These are phyloP conservation scores for Synergus itoensis DNA, from an alignment of 2,888 invertebrate species.

Conservation along the genomic window DNA sequence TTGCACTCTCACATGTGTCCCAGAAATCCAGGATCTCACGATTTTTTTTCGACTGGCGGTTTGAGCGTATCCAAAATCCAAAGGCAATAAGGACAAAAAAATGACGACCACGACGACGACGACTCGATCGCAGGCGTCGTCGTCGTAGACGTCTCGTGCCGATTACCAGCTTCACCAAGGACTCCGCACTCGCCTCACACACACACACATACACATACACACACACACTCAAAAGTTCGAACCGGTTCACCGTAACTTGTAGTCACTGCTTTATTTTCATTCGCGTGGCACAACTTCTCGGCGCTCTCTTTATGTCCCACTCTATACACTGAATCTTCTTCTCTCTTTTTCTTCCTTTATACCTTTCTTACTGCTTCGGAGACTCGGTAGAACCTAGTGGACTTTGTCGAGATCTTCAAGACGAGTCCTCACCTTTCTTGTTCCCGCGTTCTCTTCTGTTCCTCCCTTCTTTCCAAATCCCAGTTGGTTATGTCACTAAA, in stretches of 20 bases:
- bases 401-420: conserved; percentile 30
- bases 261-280: conserved; percentile 72
- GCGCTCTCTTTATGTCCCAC: conserved; percentile 55
- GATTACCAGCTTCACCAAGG: conserved; percentile 54
- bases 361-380: conserved; percentile 42
- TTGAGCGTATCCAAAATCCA: conserved; percentile 31
- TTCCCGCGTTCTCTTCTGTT: conserved; percentile 44
- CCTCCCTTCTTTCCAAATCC: conserved; percentile 43
- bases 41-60: conserved; percentile 43
- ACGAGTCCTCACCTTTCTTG: conserved; percentile 48
- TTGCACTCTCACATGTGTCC: conserved; percentile 42
- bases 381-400: conserved; percentile 13
- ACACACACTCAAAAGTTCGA: conserved; percentile 65
- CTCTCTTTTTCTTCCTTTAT: conserved; percentile 48
- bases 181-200: conserved; percentile 60
- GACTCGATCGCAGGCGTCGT: conserved; percentile 41
- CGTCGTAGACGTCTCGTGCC: conserved; percentile 51
- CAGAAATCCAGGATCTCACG: neutral
- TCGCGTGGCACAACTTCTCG: conserved; percentile 63
- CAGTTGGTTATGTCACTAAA: neutral
- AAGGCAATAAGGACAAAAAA: conserved; percentile 18
- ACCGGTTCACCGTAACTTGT: conserved; percentile 71
- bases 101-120: conserved; percentile 51
- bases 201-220: too few species aligned
- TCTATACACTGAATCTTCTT: conserved; percentile 48